Evolutionary conservation across 2,888 invertebrate genomes (phyloP), one percentile per base, ranked within the genome.

Genomic region (Ophion ventricosus): DNA sequence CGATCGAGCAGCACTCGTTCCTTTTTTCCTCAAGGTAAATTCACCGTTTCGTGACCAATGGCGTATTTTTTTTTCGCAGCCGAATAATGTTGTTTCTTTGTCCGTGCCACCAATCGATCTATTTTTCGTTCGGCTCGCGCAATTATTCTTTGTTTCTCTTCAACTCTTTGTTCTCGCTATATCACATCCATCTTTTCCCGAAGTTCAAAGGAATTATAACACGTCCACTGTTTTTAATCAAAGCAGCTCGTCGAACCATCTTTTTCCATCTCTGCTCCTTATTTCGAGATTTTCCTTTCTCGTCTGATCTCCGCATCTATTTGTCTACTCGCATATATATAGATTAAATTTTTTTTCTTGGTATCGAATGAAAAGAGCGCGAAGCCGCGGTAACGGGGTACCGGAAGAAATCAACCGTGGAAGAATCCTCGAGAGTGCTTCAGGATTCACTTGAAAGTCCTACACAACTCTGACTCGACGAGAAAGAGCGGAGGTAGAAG

Each of bases 331-430:
- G 35, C 14, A 57, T 56, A 11, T 35, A 56, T 70, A 56, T 70
- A 57, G 26, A 35, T 40, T 56, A 35, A 26, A 75, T 61, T 66
- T 64, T 64, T 64, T 64, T 56, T 35, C 29, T 56, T 17, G 64
- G 8, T 56, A 10, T 57, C 17, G 29, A 76, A 73, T 77, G 73
- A 78, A 82, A 72, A 79, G 64, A 70, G 49, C 4, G 56, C 69
- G 82, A 67, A 82, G 40, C 67, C 40, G 56, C 66, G 26, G 49
- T 67, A 59, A 49, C 64, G 49, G 64, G 43, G 75, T 43, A 43
- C 76, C 43, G 70, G 64, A 64, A 26, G 79, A 72, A 83, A 79
- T 83, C 79, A 83, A 75, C 75, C 75, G 83, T 75, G 83, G 35
- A 57, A 66, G 66, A 70, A 75, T 70, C 79, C 83, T 79, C 17